Conservation (phyloP, 2,797 vertebrate genomes). For the Sandelia bainsii region DNA sequence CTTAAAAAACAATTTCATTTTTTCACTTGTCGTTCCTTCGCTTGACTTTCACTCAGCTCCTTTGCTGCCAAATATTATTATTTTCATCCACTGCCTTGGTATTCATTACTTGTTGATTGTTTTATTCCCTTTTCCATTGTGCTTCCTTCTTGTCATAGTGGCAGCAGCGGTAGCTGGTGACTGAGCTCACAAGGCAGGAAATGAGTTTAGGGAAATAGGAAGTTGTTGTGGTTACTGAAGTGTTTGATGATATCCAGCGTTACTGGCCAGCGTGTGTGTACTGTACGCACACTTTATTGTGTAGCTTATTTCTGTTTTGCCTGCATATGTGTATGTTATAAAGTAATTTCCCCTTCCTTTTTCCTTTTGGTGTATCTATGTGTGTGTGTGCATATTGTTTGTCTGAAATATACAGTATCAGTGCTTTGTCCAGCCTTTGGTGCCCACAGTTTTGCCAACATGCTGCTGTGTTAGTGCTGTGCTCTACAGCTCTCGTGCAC, state of each 20-base stretch:
- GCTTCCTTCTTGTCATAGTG: constrained; percentile 39
- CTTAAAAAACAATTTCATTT: neutral
- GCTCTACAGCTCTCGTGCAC: constrained; percentile 33
- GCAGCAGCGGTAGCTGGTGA: constrained; percentile 48
- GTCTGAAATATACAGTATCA: constrained; percentile 61
- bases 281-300: constrained; percentile 12
- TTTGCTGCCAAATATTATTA: neutral
- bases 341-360: constrained; percentile 33
- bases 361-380: constrained; percentile 7
- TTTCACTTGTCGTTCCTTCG: neutral
- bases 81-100: constrained; percentile 1
- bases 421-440: constrained; percentile 38
- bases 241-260: constrained; percentile 81
- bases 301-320: constrained; percentile 9
- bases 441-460: constrained; percentile 49
- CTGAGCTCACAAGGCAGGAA: constrained; percentile 76
- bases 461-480: constrained; percentile 50
- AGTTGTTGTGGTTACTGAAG: constrained; percentile 86
- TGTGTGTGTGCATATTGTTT: constrained; percentile 38
- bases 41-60: constrained; percentile 2
- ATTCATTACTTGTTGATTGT: constrained; percentile 34
- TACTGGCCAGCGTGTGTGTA: constrained; percentile 35
- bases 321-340: constrained; percentile 22
- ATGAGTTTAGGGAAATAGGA: constrained; percentile 80
- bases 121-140: constrained; percentile 18